phyloP scores from a whole-genome alignment of 2,888 invertebrate genomes.

The Tetranychus piercei region DNA sequence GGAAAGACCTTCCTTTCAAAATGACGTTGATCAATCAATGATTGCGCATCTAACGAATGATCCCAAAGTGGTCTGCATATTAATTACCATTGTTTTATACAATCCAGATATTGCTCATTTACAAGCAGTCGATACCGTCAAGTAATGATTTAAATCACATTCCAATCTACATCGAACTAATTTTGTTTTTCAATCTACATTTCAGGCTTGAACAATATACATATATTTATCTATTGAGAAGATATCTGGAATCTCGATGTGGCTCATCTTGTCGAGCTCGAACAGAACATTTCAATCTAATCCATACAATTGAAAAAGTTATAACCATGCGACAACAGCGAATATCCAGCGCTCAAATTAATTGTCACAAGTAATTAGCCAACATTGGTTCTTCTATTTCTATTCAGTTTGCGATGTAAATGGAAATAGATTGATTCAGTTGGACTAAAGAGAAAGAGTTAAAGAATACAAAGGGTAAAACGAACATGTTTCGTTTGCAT shows the following conservation, averaged over 20 bases:
- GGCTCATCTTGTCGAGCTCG: conserved; percentile 23
- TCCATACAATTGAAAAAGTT: conserved; percentile 75
- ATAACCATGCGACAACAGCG: not conserved
- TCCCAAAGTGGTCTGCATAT: not conserved
- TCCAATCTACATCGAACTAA: not conserved
- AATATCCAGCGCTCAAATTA: not conserved
- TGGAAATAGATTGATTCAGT: too few species aligned
- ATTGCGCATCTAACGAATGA: not conserved
- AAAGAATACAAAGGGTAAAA: too few species aligned
- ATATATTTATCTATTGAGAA: conserved; percentile 25
- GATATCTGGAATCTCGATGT: conserved; percentile 24
- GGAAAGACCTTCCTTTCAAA: not conserved
- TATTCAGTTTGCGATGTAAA: too few species aligned
- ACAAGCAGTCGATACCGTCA: not conserved
- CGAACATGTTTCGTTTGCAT: too few species aligned
- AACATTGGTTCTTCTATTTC: too few species aligned
- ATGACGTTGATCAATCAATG: not conserved
- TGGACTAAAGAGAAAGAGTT: too few species aligned
- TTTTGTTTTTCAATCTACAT: not conserved
- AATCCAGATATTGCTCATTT: not conserved
- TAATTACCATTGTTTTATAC: not conserved
- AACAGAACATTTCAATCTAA: conserved; percentile 53
- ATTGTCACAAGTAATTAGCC: too few species aligned
- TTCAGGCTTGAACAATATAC: conserved; percentile 23
- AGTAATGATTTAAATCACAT: not conserved